Evolutionary conservation across 1,140 invertebrate genomes (phyloP), one percentile per base, ranked within the genome.

Genomic region (Chelonus insularis): DNA sequence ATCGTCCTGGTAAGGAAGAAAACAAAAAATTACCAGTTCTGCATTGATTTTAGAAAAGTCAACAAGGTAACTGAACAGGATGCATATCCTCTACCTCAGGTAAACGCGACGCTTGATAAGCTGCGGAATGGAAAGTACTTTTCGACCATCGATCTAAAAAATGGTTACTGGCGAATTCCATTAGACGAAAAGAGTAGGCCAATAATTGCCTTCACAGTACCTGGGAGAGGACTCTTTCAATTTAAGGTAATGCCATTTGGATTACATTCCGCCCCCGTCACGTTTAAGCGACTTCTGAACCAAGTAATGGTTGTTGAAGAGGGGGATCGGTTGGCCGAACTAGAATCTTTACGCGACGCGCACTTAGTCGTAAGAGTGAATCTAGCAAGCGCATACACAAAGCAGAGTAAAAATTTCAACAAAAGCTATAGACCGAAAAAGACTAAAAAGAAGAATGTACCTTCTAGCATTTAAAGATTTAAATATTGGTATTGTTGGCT

Each of bases 1-100:
- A 62, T 83, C 0, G 72, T 83, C 0, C 29, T 81, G 9, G 75
- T 82, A 1, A 57, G 72, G 62, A 86, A 85, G 63, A 77, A 79
- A 50, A 78, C 84, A 57, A 72, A 72, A 2, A 63, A 57, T 0
- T 65, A 70, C 2, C 34, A 82, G 6, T 79, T 82, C 50, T 84
- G 82, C 64, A 71, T 84, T 1, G 82, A 84, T 65, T 83, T 72
- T 56, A 29, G 76, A 12, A 36, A 55, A 18, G 47, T 83, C 1
- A 84, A 85, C 61, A 25, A 16, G 0, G 67, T 80, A 0, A 84
- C 81, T 0, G 69, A 64, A 16, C 68, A 71, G 54, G 78, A 82
- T 51, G 59, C 62, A 9, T 85, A 75, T 66, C 84, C 83, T 2
- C 51, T 86, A 2, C 83, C 83, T 4, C 58, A 72, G 5, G 80